phyloP scores from a whole-genome alignment of 2,113 vertebrate genomes.

The Solea senegalensis region DNA sequence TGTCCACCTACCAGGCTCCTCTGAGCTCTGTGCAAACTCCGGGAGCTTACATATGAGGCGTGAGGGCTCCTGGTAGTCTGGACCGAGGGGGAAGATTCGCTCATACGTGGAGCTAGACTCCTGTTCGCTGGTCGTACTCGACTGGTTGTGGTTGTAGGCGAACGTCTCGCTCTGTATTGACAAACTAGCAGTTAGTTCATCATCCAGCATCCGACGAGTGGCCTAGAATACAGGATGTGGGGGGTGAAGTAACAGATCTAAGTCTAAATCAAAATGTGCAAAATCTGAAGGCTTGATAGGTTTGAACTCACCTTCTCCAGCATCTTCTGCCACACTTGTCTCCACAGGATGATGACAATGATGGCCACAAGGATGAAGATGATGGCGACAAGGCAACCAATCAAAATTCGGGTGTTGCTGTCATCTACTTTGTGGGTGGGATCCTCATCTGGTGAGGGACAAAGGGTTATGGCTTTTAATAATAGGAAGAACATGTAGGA shows the following conservation, averaged over 20 bases:
- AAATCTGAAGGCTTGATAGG: neutral
- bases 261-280: neutral
- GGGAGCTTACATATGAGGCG: constrained; percentile 92
- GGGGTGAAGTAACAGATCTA: constrained; percentile 54
- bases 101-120: constrained; percentile 94
- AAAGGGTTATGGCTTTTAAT: constrained; percentile 30
- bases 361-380: constrained; percentile 97
- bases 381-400: constrained; percentile 96
- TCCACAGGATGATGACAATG: constrained; percentile 97
- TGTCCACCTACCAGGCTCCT: constrained; percentile 85
- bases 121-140: constrained; percentile 87
- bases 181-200: constrained; percentile 94
- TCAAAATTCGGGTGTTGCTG: constrained; percentile 95
- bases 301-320: constrained; percentile 90
- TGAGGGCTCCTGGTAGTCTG: constrained; percentile 97
- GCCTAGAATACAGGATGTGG: constrained; percentile 81
- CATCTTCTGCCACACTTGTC: constrained; percentile 99
- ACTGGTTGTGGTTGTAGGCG: constrained; percentile 87
- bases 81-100: constrained; percentile 93
- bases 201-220: constrained; percentile 93
- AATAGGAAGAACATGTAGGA: neutral
- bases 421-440: constrained; percentile 95
- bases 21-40: constrained; percentile 85
- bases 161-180: constrained; percentile 96
- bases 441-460: constrained; percentile 77